A percentile compares a stretch with the other conserved stretches of the same genome.
These are phyloP conservation scores for Carabus problematicus DNA, from an alignment of 2,888 invertebrate species.

Conservation along the genomic window DNA sequence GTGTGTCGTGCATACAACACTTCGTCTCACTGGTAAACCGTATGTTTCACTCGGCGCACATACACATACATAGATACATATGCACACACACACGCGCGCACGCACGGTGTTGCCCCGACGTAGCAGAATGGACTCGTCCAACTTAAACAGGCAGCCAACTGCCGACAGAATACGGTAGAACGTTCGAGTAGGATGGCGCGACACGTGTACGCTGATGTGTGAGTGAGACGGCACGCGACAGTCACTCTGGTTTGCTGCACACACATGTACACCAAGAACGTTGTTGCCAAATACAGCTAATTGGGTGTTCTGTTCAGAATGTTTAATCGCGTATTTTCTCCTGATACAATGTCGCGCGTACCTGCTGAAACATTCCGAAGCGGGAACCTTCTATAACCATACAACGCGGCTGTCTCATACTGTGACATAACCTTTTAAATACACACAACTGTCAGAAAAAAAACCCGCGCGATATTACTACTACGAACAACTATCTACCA, in stretches of 20 bases:
- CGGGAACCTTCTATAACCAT: no score
- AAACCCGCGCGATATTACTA: no score
- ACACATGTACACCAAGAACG: constrained; percentile 14
- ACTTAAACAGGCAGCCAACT: constrained; percentile 38
- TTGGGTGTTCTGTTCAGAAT: constrained; percentile 11
- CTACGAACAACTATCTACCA: no score
- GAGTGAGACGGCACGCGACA: no score
- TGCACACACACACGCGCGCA: no score
- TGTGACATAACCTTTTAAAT: no score
- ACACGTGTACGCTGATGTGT: background rate
- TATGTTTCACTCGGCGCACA: constrained; percentile 25
- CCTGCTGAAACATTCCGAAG: no score
- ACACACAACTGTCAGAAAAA: no score
- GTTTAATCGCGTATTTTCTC: constrained; percentile 19
- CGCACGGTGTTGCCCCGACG: background rate
- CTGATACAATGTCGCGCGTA: no score
- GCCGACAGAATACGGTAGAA: constrained; percentile 24
- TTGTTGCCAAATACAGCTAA: constrained; percentile 32
- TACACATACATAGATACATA: no score
- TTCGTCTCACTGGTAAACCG: constrained; percentile 22
- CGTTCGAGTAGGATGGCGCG: constrained; percentile 15
- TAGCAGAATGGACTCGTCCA: constrained; percentile 39
- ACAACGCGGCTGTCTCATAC: no score
- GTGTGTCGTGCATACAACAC: constrained; percentile 1
- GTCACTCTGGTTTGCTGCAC: no score